Conservation (phyloP, 2,797 vertebrate species). For the Geotrypetes seraphini region DNA sequence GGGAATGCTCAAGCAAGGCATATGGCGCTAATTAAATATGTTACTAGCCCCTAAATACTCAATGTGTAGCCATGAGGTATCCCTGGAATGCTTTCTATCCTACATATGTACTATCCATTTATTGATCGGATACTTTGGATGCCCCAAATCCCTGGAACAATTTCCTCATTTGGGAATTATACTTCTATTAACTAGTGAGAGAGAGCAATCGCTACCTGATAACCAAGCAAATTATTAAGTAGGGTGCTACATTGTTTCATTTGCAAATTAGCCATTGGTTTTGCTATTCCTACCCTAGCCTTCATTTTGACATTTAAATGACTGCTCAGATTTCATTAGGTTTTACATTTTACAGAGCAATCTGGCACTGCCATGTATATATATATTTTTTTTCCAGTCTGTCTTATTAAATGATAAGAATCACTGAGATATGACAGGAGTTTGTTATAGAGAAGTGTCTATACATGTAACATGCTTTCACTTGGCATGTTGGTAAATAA, state of each 20-base stretch:
- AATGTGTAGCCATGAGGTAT: conserved; percentile 38
- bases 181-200: conserved; percentile 23
- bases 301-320: conserved; percentile 2
- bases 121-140: conserved; percentile 48
- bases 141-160: conserved; percentile 17
- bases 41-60: conserved; percentile 38
- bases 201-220: conserved; percentile 12
- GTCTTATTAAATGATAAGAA: no score
- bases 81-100: conserved; percentile 11
- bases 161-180: conserved; percentile 43
- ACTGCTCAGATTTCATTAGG: no score
- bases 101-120: conserved; percentile 45
- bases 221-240: conserved; percentile 5
- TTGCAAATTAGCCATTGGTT: neutral
- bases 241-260: neutral
- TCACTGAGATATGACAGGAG: no score
- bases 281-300: conserved; percentile 2
- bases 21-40: conserved; percentile 61
- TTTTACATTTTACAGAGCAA: no score
- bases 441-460: no score
- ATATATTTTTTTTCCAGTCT: no score
- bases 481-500: no score
- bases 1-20: conserved; percentile 47
- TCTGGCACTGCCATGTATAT: no score
- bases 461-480: no score